phyloP scores from a whole-genome alignment of 2,797 vertebrate genomes.

The Loris lydekkerianus region DNA sequence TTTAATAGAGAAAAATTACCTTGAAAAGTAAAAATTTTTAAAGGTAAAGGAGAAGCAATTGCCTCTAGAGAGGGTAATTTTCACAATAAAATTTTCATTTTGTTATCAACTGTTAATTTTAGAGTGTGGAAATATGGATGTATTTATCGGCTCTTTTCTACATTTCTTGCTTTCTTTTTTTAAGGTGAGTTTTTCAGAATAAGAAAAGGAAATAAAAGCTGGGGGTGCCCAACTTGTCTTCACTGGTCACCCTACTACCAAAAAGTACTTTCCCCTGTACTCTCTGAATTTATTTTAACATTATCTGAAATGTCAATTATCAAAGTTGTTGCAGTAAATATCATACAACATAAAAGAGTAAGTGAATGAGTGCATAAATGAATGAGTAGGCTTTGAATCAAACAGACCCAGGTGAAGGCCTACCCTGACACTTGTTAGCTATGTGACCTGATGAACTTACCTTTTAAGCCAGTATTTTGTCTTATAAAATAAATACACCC shows the following conservation, averaged over 20 bases:
- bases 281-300: constrained; percentile 53
- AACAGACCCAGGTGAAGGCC: background rate
- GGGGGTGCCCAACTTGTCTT: background rate
- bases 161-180: background rate
- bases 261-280: background rate
- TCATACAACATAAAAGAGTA: background rate
- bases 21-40: constrained; percentile 43
- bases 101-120: constrained; percentile 27
- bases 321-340: background rate
- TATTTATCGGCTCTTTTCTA: background rate
- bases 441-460: constrained; percentile 2
- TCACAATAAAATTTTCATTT: constrained; percentile 55
- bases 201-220: constrained; percentile 34
- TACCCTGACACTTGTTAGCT: background rate
- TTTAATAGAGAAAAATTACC: constrained; percentile 33
- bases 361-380: background rate
- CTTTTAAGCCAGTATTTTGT: constrained; percentile 49
- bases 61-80: background rate
- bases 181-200: background rate
- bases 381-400: background rate
- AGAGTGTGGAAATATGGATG: background rate
- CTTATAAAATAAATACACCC: constrained; percentile 33
- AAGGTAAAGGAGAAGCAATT: background rate
- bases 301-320: background rate
- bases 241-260: background rate